Base-by-base conservation (phyloP, 2,888 invertebrate genomes). In the Mycogona germanica region DNA sequence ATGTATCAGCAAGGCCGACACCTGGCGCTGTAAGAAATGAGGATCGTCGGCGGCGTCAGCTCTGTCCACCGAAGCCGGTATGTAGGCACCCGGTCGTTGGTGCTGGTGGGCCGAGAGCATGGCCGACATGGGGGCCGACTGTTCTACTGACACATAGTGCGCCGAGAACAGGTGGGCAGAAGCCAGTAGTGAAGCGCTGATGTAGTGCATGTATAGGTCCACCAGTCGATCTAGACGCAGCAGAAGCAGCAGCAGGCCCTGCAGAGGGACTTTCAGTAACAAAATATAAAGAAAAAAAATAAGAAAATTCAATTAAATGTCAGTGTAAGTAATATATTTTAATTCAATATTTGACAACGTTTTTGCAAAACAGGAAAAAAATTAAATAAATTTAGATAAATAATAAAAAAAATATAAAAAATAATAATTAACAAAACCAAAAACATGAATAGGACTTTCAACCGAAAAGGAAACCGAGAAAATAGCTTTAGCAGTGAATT, bases 171-270 rank as follows among this genome's bases (percentile, higher is more conserved):
- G 65, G 59, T 73, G 71, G 7, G 72, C 68, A 19, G 66, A 64
- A 2, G 66, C 65, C 37, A 75, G 64, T 2, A 75, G 63, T 28
- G 67, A 64, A 7, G 68, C 65, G 58, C 70, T 69, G 37, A 73
- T 63, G 29, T 71, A 64, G 63, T 75, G 73, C 64, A 72, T 70
- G 65, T 76, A 76, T 46, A 75, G 64, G 17, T 66, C 66, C 28
- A 73, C 68, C 30, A 76, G 66, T 55, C 69, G 67, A 52, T 66
- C 65, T 28, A 75, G 60, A 1, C 75, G 74, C 25, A 76, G 64
- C 2, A 74, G 63, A 28, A 74, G 65, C 51, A 76, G 63, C 37
- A 73, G 64, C 9, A 71, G 59, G 19, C 72, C 72, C 58, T 74
- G 64, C 50, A 72, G 59, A 29, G 75, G 63, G 19, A 72, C 75